Conservation (phyloP, 2,113 vertebrate genomes). For the Gallinago jamesoni region DNA sequence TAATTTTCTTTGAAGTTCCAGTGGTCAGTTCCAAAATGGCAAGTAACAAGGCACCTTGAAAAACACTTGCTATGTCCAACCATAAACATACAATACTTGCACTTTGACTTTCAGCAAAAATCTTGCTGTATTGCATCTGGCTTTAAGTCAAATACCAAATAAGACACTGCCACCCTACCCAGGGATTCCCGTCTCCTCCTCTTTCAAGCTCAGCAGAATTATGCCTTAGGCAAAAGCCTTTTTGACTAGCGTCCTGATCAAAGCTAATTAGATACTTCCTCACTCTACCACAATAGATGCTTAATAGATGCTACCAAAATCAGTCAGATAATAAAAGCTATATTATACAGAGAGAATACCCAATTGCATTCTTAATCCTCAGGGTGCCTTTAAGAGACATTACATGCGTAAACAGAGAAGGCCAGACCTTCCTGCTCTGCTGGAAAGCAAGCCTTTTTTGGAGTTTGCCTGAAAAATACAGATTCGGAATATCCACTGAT, state of each 20-base stretch:
- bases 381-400: neutral
- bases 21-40: neutral
- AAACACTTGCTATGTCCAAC: neutral
- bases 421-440: neutral
- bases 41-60: neutral
- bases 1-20: neutral
- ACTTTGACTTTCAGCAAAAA: neutral
- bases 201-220: neutral
- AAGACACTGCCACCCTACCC: neutral
- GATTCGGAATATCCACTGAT: neutral
- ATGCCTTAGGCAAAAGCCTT: neutral
- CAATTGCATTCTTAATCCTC: neutral
- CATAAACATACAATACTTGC: neutral
- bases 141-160: neutral
- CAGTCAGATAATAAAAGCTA: neutral
- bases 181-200: rapidly evolving
- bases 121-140: neutral
- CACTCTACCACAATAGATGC: neutral
- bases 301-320: neutral
- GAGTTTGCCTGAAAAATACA: neutral
- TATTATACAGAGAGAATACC: neutral
- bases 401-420: neutral
- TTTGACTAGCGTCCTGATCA: neutral
- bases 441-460: neutral
- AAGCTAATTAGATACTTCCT: neutral